A percentile compares a stretch with the other conserved stretches of the same genome.
phyloP scores from a whole-genome alignment of 2,888 invertebrate genomes.

The Phortica okadai region DNA sequence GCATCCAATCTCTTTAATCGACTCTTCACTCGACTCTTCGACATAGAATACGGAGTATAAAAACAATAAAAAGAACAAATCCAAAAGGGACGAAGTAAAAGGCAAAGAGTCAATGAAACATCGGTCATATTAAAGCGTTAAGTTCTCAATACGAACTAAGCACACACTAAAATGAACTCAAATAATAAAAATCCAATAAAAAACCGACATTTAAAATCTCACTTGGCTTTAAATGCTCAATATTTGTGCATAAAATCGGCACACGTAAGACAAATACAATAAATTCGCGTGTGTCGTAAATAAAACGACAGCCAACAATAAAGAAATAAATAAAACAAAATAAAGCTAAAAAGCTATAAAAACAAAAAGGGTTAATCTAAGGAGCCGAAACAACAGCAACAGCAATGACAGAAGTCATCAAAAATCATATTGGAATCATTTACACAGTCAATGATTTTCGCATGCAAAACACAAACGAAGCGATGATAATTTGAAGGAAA shows the following conservation, averaged over 20 bases:
- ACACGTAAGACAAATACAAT: background rate
- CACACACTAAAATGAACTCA: slow-evolving; percentile 34
- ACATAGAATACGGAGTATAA: slow-evolving; percentile 29
- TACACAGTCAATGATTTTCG: slow-evolving; percentile 22
- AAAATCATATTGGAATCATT: slow-evolving; percentile 22
- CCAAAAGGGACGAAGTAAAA: no score
- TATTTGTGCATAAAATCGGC: slow-evolving; percentile 32
- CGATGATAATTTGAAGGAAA: background rate
- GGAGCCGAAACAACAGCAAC: background rate
- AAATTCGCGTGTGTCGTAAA: background rate
- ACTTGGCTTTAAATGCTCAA: slow-evolving; percentile 21
- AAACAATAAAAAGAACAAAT: slow-evolving; percentile 39
- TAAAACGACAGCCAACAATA: background rate
- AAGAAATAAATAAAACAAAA: background rate
- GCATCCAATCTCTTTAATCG: background rate
- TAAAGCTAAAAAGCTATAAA: background rate
- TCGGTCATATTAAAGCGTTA: no score
- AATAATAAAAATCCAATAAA: slow-evolving; percentile 28
- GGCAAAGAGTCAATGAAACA: no score
- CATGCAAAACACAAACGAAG: background rate
- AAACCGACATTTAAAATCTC: slow-evolving; percentile 13
- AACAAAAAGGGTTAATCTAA: background rate
- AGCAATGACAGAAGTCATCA: background rate
- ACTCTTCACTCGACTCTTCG: no score
- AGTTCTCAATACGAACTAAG: background rate